Evolutionary conservation across 2,113 vertebrate genomes (phyloP).

Genomic region (Lophochroa leadbeateri): DNA sequence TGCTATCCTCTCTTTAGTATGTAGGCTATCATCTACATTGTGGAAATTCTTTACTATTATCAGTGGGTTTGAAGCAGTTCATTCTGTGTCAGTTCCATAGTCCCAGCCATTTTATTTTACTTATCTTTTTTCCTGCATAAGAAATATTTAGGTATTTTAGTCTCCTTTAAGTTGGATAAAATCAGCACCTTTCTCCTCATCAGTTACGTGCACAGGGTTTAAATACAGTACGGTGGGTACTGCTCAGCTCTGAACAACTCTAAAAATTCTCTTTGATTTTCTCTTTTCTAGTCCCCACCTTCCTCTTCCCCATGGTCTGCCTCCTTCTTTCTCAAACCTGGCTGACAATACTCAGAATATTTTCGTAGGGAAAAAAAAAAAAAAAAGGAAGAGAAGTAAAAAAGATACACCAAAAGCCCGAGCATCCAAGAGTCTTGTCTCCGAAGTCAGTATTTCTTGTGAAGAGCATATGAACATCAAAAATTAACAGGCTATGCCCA

Average conservation of each 20-base stretch:
- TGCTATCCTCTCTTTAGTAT: not conserved
- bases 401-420: not conserved
- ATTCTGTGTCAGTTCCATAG: not conserved
- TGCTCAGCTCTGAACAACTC: not conserved
- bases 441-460: not conserved
- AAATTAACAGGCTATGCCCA: not conserved
- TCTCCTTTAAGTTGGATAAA: not conserved
- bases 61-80: not conserved
- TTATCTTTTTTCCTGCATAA: not conserved
- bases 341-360: not conserved
- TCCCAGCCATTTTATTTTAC: not conserved
- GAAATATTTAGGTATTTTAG: not conserved
- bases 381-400: not conserved
- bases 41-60: not conserved
- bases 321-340: not conserved
- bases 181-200: not conserved
- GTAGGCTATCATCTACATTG: not conserved
- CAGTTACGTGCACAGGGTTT: not conserved
- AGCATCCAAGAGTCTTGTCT: not conserved
- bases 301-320: not conserved
- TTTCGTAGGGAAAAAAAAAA: not conserved
- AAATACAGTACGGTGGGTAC: not conserved
- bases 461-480: not conserved
- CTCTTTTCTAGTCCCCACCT: not conserved
- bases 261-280: not conserved